Evolutionary conservation across 2,888 invertebrate species (phyloP).

Genomic region (Lasioglossum zephyrum): DNA sequence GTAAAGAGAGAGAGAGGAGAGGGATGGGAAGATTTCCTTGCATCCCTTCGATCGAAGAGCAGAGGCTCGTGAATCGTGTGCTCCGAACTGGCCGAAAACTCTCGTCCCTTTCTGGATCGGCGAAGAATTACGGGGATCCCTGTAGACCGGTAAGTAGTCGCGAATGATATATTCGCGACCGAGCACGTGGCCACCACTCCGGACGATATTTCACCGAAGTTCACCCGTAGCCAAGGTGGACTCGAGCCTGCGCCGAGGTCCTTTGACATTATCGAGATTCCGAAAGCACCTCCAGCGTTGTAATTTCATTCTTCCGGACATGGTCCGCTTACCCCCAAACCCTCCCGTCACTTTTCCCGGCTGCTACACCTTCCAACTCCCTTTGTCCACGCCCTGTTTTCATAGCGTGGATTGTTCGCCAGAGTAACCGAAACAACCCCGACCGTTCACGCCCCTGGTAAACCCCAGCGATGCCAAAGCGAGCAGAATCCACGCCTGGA

Average conservation of each 20-base stretch:
- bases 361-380: not conserved
- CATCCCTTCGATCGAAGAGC: constrained; percentile 44
- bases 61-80: constrained; percentile 43
- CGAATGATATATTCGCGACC: constrained; percentile 76
- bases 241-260: constrained; percentile 42
- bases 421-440: not conserved
- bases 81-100: constrained; percentile 39
- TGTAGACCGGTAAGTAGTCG: constrained; percentile 72
- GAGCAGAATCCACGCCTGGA: not conserved
- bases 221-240: constrained; percentile 43
- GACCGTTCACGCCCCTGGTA: not conserved
- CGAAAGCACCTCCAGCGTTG: constrained; percentile 70
- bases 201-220: constrained; percentile 72
- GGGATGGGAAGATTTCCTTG: constrained; percentile 48
- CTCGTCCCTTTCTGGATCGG: constrained; percentile 39
- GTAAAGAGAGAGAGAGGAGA: not conserved
- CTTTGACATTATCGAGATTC: constrained; percentile 76
- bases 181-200: constrained; percentile 65
- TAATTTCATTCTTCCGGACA: constrained; percentile 62
- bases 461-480: not conserved
- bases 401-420: constrained; percentile 19
- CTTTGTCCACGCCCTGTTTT: constrained; percentile 10
- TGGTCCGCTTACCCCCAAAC: not conserved
- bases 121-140: constrained; percentile 66
- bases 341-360: not conserved